phyloP scores from a whole-genome alignment of 2,113 vertebrate genomes.

The Plecotus auritus region DNA sequence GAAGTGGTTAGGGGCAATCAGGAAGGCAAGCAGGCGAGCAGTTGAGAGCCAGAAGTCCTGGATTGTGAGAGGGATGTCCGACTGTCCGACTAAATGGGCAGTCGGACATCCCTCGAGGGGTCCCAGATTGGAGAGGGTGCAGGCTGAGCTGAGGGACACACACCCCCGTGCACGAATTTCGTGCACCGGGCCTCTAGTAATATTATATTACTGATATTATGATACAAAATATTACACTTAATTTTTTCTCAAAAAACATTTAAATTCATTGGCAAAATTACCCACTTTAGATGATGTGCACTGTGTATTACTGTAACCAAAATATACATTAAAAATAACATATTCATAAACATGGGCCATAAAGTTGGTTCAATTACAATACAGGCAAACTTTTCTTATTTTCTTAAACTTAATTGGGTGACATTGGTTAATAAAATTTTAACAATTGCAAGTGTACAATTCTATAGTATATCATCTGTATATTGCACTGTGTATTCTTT shows the following conservation, averaged over 20 bases:
- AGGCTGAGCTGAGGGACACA: too few species aligned
- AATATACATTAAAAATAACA: background rate
- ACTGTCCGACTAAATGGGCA: too few species aligned
- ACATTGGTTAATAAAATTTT: background rate
- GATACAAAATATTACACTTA: background rate
- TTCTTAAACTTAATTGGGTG: background rate
- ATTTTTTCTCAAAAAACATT: background rate
- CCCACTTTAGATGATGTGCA: background rate
- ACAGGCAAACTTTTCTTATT: background rate
- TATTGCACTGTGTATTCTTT: background rate
- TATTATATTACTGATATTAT: background rate
- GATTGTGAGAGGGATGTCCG: too few species aligned
- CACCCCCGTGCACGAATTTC: too few species aligned
- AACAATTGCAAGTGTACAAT: background rate
- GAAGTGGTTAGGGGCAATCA: too few species aligned
- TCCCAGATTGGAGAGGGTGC: too few species aligned
- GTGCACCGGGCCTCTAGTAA: too few species aligned
- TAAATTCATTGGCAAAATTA: background rate
- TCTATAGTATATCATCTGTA: background rate
- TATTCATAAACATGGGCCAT: background rate
- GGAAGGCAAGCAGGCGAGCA: too few species aligned
- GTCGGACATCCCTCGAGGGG: too few species aligned
- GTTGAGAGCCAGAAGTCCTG: too few species aligned
- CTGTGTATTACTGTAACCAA: background rate
- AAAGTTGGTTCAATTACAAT: background rate